Conservation (phyloP, 2,888 invertebrate species). For the Brenthis hecate region DNA sequence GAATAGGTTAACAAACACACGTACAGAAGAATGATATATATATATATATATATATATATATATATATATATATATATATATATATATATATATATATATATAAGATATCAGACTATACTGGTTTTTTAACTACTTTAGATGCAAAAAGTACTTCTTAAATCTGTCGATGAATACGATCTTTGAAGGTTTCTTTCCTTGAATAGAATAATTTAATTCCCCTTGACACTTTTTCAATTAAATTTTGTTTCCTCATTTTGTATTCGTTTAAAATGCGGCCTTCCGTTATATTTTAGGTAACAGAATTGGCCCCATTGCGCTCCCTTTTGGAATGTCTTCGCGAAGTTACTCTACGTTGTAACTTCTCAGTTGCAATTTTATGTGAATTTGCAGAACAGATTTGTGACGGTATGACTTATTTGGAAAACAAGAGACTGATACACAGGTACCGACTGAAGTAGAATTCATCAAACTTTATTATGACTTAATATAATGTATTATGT, state of each 20-base stretch:
- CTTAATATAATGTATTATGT: too few species aligned
- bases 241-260: not conserved
- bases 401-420: constrained; percentile 98
- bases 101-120: too few species aligned
- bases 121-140: too few species aligned
- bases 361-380: constrained; percentile 95
- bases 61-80: too few species aligned
- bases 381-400: constrained; percentile 98
- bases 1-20: too few species aligned
- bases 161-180: too few species aligned
- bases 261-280: not conserved
- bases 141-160: too few species aligned
- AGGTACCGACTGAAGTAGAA: constrained; percentile 70
- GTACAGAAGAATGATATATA: too few species aligned
- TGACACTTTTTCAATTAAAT: not conserved
- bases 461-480: constrained; percentile 3
- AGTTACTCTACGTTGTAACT: constrained; percentile 93
- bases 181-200: too few species aligned
- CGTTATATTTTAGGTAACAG: constrained; percentile 87
- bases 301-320: constrained; percentile 96
- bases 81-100: too few species aligned
- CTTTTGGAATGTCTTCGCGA: constrained; percentile 97
- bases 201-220: too few species aligned
- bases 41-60: too few species aligned
- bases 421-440: constrained; percentile 97